Percentiles rank a stretch among this genome's conserved stretches.
Conservation (phyloP, 2,797 vertebrate species). For the Peromyscus attwateri region DNA sequence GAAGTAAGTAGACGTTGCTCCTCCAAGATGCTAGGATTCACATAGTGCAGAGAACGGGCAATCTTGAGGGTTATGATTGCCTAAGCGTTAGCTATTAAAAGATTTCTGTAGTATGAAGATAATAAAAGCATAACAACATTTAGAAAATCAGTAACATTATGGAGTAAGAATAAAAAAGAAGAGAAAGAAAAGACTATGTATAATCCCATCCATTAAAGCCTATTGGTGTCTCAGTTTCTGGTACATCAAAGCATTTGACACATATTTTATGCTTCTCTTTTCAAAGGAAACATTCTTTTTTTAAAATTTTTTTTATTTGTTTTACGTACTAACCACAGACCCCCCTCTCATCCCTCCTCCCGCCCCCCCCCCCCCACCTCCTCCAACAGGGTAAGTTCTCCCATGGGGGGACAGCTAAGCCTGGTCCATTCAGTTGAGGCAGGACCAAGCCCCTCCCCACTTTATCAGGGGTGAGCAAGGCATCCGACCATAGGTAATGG, state of each 20-base stretch:
- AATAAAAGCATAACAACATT: conserved; percentile 7
- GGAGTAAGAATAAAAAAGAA: conserved; percentile 37
- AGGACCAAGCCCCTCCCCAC: no score
- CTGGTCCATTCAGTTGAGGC: no score
- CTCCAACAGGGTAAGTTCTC: no score
- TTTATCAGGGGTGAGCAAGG: no score
- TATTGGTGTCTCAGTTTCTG: background rate
- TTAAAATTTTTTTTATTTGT: no score
- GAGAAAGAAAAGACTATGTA: background rate
- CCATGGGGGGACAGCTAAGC: no score
- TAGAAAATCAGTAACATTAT: conserved; percentile 5
- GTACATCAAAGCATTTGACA: background rate
- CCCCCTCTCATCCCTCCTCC: no score
- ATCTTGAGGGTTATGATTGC: background rate
- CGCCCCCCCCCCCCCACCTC: no score
- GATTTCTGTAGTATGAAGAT: background rate
- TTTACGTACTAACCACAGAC: no score
- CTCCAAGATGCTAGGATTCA: background rate
- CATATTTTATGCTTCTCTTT: background rate
- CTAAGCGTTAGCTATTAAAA: conserved; percentile 8
- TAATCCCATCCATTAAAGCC: background rate
- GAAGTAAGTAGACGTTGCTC: background rate
- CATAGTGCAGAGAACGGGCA: background rate
- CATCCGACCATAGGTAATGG: no score
- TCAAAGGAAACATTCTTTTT: conserved; percentile 4